These are phyloP conservation scores for Mastigias papua DNA, from an alignment of 30 jellyfish, hydroid and myxozoan species.

Conservation along the genomic window DNA sequence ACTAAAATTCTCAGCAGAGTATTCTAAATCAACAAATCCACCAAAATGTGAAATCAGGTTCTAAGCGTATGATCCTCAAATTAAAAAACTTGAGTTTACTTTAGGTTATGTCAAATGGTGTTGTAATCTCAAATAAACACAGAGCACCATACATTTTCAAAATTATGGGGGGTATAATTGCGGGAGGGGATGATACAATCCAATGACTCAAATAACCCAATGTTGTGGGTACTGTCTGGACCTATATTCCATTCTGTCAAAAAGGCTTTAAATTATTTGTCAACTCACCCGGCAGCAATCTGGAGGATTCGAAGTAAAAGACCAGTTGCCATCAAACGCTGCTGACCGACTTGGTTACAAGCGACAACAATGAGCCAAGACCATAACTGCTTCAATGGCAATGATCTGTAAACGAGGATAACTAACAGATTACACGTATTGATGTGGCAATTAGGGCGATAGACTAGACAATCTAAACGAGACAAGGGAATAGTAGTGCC, in stretches of 20 bases:
- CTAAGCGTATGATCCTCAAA: too few relatives aligned
- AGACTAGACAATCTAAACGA: not conserved
- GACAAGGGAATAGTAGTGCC: not conserved
- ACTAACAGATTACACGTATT: not conserved
- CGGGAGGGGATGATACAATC: not conserved
- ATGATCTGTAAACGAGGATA: slow-evolving; percentile 36
- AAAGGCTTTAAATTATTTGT: too few relatives aligned
- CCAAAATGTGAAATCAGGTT: too few relatives aligned
- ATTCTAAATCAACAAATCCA: too few relatives aligned
- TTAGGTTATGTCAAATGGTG: not conserved
- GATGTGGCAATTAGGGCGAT: not conserved
- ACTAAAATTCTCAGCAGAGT: too few relatives aligned
- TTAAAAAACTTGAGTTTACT: too few relatives aligned
- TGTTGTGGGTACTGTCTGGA: not conserved
- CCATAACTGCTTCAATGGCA: slow-evolving; percentile 96
- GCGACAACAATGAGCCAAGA: slow-evolving; percentile 97
- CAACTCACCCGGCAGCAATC: slow-evolving; percentile 94
- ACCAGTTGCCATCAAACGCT: slow-evolving; percentile 98
- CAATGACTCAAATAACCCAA: not conserved
- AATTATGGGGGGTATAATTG: not conserved
- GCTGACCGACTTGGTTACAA: slow-evolving; percentile 97
- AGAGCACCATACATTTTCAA: not conserved
- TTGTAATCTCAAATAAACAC: not conserved
- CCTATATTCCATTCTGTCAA: not conserved
- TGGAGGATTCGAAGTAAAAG: slow-evolving; percentile 88